Percentiles rank a stretch among this genome's conserved stretches.
These are phyloP conservation scores for Aphrophora alni DNA, from an alignment of 2,888 invertebrate species.

Conservation along the genomic window DNA sequence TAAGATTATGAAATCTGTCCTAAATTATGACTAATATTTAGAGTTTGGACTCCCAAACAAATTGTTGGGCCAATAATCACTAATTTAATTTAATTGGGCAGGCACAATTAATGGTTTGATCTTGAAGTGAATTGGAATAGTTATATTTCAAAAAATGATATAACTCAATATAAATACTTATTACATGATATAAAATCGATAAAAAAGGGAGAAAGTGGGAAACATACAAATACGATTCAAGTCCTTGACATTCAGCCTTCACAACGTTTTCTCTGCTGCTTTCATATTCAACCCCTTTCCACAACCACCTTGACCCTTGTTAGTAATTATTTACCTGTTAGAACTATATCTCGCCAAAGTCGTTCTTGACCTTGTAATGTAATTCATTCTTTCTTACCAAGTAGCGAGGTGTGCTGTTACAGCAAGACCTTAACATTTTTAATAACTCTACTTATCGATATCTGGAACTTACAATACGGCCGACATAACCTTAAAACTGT, in stretches of 20 bases:
- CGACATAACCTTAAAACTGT: background rate
- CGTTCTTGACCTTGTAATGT: background rate
- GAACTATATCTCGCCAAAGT: background rate
- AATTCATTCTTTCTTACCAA: background rate
- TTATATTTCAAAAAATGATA: no score
- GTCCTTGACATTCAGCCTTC: background rate
- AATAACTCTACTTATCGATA: background rate
- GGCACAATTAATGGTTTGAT: no score
- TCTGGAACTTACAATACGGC: no score
- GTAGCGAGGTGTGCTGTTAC: background rate
- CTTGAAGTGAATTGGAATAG: no score
- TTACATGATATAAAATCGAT: no score
- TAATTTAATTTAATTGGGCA: no score
- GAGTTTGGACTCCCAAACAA: no score
- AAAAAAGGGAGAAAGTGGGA: background rate
- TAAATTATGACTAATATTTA: no score
- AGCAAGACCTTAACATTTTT: background rate
- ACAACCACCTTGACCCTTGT: background rate
- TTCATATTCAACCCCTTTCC: background rate
- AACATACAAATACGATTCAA: background rate
- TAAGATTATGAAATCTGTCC: no score
- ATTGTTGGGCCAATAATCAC: no score
- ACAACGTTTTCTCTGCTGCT: background rate
- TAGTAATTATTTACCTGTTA: background rate
- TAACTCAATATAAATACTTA: no score